A percentile compares a stretch with the other conserved stretches of the same genome.
Conservation (phyloP, 2,797 vertebrate species). For the Hippoglossus hippoglossus region DNA sequence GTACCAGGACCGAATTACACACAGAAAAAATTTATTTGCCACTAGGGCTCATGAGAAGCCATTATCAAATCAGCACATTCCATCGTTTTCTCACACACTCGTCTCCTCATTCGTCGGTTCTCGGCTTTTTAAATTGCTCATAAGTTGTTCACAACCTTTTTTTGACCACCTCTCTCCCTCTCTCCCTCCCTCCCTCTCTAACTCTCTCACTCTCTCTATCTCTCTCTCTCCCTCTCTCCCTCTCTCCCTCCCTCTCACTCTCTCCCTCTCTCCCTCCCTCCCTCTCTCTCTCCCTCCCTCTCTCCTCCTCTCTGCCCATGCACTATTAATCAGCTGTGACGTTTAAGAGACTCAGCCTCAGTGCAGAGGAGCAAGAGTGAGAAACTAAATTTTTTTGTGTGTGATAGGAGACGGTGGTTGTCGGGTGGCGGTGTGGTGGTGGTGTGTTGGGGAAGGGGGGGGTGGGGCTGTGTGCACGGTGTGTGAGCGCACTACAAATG, state of each 20-base stretch:
- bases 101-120: slow-evolving; percentile 15
- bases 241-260: not conserved
- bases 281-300: not conserved
- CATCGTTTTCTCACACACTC: slow-evolving; percentile 44
- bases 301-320: slow-evolving; percentile 33
- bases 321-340: slow-evolving; percentile 67
- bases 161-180: slow-evolving; percentile 6
- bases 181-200: not conserved
- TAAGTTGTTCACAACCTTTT: slow-evolving; percentile 15
- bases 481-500: slow-evolving; percentile 54
- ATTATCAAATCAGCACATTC: slow-evolving; percentile 55
- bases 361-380: slow-evolving; percentile 51
- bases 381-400: slow-evolving; percentile 29
- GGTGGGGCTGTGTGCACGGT: slow-evolving; percentile 8
- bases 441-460: not conserved
- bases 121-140: not conserved
- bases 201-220: not conserved
- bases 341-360: slow-evolving; percentile 55
- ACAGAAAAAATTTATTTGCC: slow-evolving; percentile 42
- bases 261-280: not conserved
- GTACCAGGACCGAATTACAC: slow-evolving; percentile 35
- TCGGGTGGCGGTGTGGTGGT: not conserved
- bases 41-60: slow-evolving; percentile 33
- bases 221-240: not conserved
- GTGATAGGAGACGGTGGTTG: slow-evolving; percentile 20